Conservation (phyloP, 1,140 invertebrate genomes). For the Reticulitermes speratus region DNA sequence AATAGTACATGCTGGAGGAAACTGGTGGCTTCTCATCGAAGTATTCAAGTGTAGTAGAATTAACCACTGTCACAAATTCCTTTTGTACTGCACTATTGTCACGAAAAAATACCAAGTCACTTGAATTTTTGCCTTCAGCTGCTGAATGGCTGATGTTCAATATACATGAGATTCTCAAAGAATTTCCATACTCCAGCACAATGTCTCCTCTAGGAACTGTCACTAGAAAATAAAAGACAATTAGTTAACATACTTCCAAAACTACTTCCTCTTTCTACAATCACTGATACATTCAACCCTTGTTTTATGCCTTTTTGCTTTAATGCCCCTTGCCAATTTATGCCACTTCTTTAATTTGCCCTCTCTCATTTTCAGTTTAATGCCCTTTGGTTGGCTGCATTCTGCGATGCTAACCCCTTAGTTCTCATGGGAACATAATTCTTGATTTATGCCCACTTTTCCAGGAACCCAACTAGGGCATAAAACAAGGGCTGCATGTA, state of each 20-base stretch:
- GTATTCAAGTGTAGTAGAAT: conserved; percentile 52
- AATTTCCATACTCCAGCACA: conserved; percentile 49
- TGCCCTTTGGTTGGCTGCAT: no score
- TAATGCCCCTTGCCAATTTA: no score
- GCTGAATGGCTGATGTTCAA: conserved; percentile 47
- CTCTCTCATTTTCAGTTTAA: no score
- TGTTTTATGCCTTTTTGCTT: no score
- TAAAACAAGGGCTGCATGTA: no score
- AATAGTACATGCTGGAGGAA: conserved; percentile 49
- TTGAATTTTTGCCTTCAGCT: conserved; percentile 46
- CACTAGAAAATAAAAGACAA: conserved; percentile 41
- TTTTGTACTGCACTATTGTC: conserved; percentile 45
- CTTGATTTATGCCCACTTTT: no score
- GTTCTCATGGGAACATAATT: no score
- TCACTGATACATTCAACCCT: no score
- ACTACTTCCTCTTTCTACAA: no score
- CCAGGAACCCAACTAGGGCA: no score
- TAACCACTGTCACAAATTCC: conserved; percentile 48
- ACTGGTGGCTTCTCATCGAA: conserved; percentile 47
- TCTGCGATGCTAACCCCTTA: no score
- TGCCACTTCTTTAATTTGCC: no score
- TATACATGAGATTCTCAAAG: conserved; percentile 52
- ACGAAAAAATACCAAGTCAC: conserved; percentile 50
- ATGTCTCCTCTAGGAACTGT: conserved; percentile 56
- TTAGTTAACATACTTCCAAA: neutral